phyloP scores from a whole-genome alignment of 2,888 invertebrate genomes.

The Lithophane semibrunnea region DNA sequence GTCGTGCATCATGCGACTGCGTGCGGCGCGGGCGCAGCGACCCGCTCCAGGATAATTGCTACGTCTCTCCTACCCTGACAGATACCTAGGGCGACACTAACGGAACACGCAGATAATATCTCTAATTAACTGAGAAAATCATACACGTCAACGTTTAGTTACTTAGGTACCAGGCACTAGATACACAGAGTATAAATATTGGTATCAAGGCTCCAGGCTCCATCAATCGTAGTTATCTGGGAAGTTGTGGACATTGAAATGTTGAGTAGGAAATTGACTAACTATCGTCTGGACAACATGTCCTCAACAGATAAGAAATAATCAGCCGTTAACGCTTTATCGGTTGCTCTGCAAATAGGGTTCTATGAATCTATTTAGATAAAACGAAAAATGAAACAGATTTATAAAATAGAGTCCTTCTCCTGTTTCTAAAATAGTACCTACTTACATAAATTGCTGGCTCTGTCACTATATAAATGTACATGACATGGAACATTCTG shows the following conservation, averaged over 20 bases:
- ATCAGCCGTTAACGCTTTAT: conserved; percentile 67
- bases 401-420: background rate
- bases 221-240: conserved; percentile 70
- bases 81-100: conserved; percentile 80
- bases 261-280: conserved; percentile 70
- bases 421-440: background rate
- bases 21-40: conserved; percentile 75
- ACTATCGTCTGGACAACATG: conserved; percentile 67
- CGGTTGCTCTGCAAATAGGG: conserved; percentile 53
- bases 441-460: background rate
- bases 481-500: background rate
- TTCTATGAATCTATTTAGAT: conserved; percentile 54
- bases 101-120: conserved; percentile 82
- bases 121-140: conserved; percentile 81
- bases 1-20: conserved; percentile 87
- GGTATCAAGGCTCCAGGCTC: conserved; percentile 71
- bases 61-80: conserved; percentile 64
- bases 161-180: conserved; percentile 24
- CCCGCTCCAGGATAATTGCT: conserved; percentile 83
- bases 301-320: conserved; percentile 69
- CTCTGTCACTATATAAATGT: background rate
- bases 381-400: conserved; percentile 44
- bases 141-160: conserved; percentile 73
- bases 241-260: conserved; percentile 69
- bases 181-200: conserved; percentile 66